A percentile compares a stretch with the other conserved stretches of the same genome.
Conservation (phyloP, 2,797 vertebrate species). For the Melanotaenia nigrans region DNA sequence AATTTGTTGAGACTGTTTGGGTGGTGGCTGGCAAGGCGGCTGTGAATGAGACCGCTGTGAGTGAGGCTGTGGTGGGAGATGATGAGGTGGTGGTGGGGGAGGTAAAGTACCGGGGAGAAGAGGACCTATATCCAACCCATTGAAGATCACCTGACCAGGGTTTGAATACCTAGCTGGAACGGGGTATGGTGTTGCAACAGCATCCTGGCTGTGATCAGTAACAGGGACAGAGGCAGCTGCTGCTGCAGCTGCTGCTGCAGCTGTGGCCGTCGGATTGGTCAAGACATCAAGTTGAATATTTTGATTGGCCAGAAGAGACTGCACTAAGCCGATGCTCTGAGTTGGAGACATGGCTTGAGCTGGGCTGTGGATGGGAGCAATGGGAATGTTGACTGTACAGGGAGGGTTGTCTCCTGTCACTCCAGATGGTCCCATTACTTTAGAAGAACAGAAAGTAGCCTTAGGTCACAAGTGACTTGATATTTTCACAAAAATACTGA, state of each 20-base stretch:
- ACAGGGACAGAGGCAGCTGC: conserved; percentile 69
- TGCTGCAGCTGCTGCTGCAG: conserved; percentile 74
- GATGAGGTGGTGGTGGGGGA: conserved; percentile 81
- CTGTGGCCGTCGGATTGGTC: conserved; percentile 88
- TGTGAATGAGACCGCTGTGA: conserved; percentile 74
- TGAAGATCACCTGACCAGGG: conserved; percentile 90
- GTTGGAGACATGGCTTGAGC: conserved; percentile 99
- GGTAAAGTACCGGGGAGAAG: conserved; percentile 82
- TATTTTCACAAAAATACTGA: not conserved
- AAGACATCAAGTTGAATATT: conserved; percentile 97
- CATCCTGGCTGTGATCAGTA: conserved; percentile 82
- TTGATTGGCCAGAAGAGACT: conserved; percentile 97
- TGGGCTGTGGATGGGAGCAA: conserved; percentile 97
- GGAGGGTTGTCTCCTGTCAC: conserved; percentile 92
- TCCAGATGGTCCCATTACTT: conserved; percentile 94
- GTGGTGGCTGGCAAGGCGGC: conserved; percentile 74
- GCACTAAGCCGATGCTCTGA: conserved; percentile 97
- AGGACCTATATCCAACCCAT: conserved; percentile 87
- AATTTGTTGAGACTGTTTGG: conserved; percentile 71
- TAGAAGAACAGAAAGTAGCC: conserved; percentile 38
- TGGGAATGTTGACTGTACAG: conserved; percentile 98
- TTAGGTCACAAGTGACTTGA: not conserved
- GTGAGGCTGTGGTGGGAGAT: conserved; percentile 81
- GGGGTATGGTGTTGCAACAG: conserved; percentile 83
- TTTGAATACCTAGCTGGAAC: conserved; percentile 86